These are phyloP conservation scores for Cephus spinipes DNA, from an alignment of 2,888 invertebrate species.

Conservation along the genomic window DNA sequence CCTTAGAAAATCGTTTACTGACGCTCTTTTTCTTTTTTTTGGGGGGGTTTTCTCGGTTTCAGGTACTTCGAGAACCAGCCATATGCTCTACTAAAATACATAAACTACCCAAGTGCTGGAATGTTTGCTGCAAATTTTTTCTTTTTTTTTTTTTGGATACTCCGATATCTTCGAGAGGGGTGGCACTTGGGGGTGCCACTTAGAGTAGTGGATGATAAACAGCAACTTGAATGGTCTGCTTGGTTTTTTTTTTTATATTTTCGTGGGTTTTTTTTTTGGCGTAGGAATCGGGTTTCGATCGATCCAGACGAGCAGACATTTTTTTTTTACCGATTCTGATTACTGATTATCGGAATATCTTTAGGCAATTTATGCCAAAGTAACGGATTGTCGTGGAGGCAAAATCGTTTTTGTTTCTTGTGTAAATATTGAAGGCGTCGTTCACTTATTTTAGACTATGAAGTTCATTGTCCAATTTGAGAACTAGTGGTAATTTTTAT, in stretches of 20 bases:
- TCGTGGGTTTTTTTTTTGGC: no score
- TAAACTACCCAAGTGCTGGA: background rate
- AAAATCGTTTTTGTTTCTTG: background rate
- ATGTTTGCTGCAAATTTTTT: background rate
- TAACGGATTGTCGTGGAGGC: background rate
- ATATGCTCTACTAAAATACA: conserved; percentile 39
- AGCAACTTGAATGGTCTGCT: background rate
- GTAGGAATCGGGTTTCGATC: background rate
- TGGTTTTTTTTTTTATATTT: background rate
- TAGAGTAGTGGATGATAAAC: background rate
- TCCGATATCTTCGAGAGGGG: background rate
- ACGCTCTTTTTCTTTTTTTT: background rate
- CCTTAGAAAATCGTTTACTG: background rate
- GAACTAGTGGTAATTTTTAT: background rate
- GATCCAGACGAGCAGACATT: background rate
- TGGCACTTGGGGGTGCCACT: background rate
- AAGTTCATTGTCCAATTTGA: background rate
- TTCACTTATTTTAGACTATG: background rate
- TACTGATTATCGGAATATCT: background rate
- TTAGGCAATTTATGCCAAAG: background rate
- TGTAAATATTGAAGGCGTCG: background rate
- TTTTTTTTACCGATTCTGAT: background rate
- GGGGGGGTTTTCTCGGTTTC: conserved; percentile 1
- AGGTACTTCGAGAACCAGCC: conserved; percentile 39
- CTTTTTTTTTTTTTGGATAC: background rate